Evolutionary conservation across 2,113 vertebrate genomes (phyloP), one percentile per base, ranked within the genome.

Genomic region (Rissa tridactyla): DNA sequence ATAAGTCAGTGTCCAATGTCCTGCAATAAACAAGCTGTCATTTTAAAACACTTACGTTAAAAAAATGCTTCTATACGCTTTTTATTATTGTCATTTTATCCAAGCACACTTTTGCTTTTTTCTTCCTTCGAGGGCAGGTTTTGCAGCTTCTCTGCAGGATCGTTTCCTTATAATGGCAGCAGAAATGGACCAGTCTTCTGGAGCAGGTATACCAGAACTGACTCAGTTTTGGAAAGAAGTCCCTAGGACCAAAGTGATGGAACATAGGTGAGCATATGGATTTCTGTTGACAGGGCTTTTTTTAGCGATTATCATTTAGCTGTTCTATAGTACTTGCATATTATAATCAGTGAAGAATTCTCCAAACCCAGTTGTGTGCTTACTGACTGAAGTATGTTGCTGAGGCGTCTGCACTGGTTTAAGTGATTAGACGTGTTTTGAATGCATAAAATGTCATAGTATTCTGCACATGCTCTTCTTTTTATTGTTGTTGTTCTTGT

Each of bases 181-280:
- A 40, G 99, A 99, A 98, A 99, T 99, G 99, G 99, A 99, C n/a
- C 96, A 97, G 82, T 72, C 90, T 21, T 85, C 96, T 90, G 98
- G 97, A 65, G 93, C 88, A 7, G 98, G 97, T 49, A 82, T 97
- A 44, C 97, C 98, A 91, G 99, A 99, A 86, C 95, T 99, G 44
- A 70, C 98, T 38, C 99, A 99, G 95, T 99, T 99, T 97, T 99
- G 99, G 99, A 99, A 99, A 90, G 99, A 99, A 96, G 98, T 99
- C 32, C 98, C 98, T 12, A 99, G 99, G 97, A 91, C 80, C 86
- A 99, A 99, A 97, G 92, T 99, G 85, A 98, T 99, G 99, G 99
- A 99, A 51, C 99, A 99, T 54, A 99, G 99, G 99, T 99, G 87
- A 71, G 58, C 22, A 18, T 79, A 15, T 32, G 4, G 13, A 46